Conservation (phyloP, 2,888 invertebrate species). For the Ornithoptera alexandrae region DNA sequence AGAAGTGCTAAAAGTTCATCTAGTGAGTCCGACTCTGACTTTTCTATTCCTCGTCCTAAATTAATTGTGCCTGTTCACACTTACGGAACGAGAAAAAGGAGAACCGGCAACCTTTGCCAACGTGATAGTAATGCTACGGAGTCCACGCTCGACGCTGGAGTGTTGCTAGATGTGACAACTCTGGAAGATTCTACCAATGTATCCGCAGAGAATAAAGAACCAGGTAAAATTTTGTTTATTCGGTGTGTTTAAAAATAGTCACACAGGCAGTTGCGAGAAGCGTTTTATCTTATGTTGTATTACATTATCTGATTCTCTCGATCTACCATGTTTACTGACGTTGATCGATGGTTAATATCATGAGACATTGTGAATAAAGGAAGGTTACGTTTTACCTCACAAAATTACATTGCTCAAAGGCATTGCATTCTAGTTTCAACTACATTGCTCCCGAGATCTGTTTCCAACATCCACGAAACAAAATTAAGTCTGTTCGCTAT, state of each 20-base stretch:
- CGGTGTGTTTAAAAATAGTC: constrained; percentile 16
- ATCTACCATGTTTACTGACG: constrained; percentile 47
- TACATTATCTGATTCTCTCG: constrained; percentile 38
- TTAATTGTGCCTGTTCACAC: constrained; percentile 94
- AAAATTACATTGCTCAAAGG: no score
- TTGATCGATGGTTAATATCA: constrained; percentile 51
- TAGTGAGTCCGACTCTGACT: constrained; percentile 83
- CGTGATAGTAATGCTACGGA: constrained; percentile 72
- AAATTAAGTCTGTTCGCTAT: no score
- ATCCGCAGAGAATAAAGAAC: constrained; percentile 52
- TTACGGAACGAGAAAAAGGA: constrained; percentile 87
- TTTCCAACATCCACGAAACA: no score
- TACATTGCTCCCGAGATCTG: no score
- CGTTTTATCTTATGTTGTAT: constrained; percentile 21
- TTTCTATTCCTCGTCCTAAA: constrained; percentile 91
- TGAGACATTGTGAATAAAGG: constrained; percentile 26
- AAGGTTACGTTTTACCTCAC: background rate
- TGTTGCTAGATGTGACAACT: constrained; percentile 65
- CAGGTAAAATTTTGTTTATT: constrained; percentile 53
- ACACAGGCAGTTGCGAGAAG: background rate
- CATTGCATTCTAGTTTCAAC: no score
- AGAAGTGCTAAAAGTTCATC: constrained; percentile 76
- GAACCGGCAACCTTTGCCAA: constrained; percentile 87
- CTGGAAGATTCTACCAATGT: constrained; percentile 54
- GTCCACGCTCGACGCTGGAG: constrained; percentile 66